phyloP scores from a whole-genome alignment of 2,113 vertebrate species.

The Chroicocephalus ridibundus region DNA sequence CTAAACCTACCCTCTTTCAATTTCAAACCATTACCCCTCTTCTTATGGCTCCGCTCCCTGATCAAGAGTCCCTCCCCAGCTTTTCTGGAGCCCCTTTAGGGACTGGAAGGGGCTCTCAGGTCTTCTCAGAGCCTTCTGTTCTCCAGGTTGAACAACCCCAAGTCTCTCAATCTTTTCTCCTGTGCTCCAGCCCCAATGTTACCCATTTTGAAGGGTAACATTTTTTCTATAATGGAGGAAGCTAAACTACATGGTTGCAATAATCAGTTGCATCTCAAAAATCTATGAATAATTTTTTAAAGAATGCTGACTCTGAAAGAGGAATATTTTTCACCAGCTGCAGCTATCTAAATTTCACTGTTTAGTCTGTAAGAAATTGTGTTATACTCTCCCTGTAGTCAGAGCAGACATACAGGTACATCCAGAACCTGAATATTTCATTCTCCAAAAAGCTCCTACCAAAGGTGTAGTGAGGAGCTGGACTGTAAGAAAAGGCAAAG shows the following conservation, averaged over 20 bases:
- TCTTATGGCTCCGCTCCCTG: too few relatives aligned
- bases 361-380: background rate
- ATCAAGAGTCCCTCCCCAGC: background rate
- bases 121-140: background rate
- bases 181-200: background rate
- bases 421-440: background rate
- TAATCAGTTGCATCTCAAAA: background rate
- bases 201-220: background rate
- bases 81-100: background rate
- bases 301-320: background rate
- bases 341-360: background rate
- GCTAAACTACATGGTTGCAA: background rate
- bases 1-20: background rate
- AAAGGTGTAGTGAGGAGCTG: background rate
- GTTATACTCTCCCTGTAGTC: background rate
- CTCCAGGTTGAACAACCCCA: background rate
- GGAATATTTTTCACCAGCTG: background rate
- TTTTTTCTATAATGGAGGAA: background rate
- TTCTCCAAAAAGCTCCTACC: background rate
- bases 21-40: accelerated
- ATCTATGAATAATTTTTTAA: background rate
- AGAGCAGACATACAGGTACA: background rate
- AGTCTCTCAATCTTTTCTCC: background rate
- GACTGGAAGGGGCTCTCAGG: background rate
- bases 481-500: background rate